Evolutionary conservation across 2,113 vertebrate species (phyloP).

Genomic region (Vanacampus margaritifer): DNA sequence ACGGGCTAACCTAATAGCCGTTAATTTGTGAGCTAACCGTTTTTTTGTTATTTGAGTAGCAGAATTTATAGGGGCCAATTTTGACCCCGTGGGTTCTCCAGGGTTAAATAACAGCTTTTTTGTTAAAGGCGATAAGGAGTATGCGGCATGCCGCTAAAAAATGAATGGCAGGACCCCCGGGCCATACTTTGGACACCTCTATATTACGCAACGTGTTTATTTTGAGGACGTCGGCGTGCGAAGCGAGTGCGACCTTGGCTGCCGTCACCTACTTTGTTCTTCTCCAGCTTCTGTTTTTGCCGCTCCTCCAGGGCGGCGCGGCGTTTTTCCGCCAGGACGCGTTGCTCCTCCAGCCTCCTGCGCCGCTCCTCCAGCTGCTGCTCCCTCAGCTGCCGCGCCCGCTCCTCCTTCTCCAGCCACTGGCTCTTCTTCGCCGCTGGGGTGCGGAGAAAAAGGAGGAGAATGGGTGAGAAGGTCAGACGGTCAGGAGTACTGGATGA

Average conservation of each 20-base stretch:
- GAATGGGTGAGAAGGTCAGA: not conserved
- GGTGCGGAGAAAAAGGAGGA: not conserved
- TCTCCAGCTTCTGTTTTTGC: conserved; percentile 91
- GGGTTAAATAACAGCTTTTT: too few species aligned
- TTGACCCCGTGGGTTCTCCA: too few species aligned
- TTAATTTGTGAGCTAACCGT: too few species aligned
- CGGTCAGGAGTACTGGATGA: not conserved
- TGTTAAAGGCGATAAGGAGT: too few species aligned
- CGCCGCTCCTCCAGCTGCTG: conserved; percentile 90
- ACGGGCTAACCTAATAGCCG: too few species aligned
- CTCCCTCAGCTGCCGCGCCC: conserved; percentile 83
- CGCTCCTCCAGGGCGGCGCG: conserved; percentile 84
- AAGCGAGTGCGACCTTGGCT: not conserved
- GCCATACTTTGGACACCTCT: not conserved
- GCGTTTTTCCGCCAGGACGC: conserved; percentile 85
- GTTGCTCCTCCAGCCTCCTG: conserved; percentile 84
- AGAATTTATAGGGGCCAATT: too few species aligned
- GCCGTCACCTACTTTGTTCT: conserved; percentile 83
- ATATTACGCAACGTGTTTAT: too few species aligned
- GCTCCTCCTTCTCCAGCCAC: conserved; percentile 96
- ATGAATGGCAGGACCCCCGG: too few species aligned
- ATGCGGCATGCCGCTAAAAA: too few species aligned
- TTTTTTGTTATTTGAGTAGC: too few species aligned
- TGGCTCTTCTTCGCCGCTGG: conserved; percentile 87
- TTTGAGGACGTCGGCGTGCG: too few species aligned